Evolutionary conservation across 1,140 invertebrate species (phyloP).

Genomic region (Bombus sibiricus): DNA sequence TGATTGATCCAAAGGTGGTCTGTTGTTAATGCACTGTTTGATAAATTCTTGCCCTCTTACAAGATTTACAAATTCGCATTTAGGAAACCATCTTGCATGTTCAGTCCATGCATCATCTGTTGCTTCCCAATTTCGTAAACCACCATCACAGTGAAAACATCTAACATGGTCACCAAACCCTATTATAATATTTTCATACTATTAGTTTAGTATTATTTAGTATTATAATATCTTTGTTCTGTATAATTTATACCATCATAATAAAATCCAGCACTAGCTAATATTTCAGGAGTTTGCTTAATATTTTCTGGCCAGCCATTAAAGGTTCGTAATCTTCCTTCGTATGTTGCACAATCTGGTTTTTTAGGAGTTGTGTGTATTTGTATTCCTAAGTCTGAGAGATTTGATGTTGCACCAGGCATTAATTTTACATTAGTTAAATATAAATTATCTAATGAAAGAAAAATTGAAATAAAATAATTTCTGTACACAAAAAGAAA

Average conservation of each 20-base stretch:
- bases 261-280: conserved; percentile 91
- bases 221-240: background rate
- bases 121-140: conserved; percentile 92
- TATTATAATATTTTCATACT: conserved; percentile 68
- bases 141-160: conserved; percentile 96
- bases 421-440: conserved; percentile 74
- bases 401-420: conserved; percentile 73
- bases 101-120: conserved; percentile 94
- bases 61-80: conserved; percentile 90
- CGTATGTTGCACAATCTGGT: conserved; percentile 85
- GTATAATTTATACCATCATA: conserved; percentile 84
- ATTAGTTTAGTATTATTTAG: background rate
- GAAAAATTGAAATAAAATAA: background rate
- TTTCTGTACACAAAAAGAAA: background rate
- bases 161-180: conserved; percentile 89
- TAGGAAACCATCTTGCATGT: conserved; percentile 94
- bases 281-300: conserved; percentile 85
- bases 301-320: conserved; percentile 85
- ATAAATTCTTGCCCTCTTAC: conserved; percentile 92
- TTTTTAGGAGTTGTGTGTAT: conserved; percentile 85
- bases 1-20: conserved; percentile 72
- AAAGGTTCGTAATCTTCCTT: conserved; percentile 87
- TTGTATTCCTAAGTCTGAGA: conserved; percentile 86
- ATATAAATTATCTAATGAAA: conserved; percentile 14
- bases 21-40: conserved; percentile 81